phyloP scores from a whole-genome alignment of 1,140 invertebrate species.

The Pseudobourletiella spinata region DNA sequence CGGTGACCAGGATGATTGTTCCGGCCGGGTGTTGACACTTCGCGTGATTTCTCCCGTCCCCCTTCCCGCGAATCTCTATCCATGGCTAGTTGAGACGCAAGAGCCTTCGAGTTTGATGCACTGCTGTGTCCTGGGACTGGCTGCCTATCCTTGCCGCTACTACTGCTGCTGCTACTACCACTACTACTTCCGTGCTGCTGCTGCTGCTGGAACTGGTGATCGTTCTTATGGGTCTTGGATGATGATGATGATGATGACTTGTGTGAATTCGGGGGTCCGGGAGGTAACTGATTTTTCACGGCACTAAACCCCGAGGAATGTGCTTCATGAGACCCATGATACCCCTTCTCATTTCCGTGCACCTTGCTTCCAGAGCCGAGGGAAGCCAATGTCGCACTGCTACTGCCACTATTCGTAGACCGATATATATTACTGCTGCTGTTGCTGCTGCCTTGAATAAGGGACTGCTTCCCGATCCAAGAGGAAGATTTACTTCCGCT shows the following conservation, averaged over 20 bases:
- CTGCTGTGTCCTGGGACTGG: constrained; percentile 6
- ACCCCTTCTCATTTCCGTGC: no score
- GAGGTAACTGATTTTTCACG: background rate
- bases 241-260: background rate
- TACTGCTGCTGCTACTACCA: background rate
- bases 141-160: background rate
- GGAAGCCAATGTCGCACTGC: background rate
- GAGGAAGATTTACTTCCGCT: background rate
- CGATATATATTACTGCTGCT: background rate
- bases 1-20: constrained; percentile 5
- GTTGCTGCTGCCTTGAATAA: no score
- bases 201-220: background rate
- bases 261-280: background rate
- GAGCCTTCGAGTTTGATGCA: no score
- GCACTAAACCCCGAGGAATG: no score
- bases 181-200: constrained; percentile 36
- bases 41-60: constrained; percentile 11
- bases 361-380: background rate
- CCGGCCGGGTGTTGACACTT: background rate
- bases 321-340: no score
- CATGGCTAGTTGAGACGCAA: no score
- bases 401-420: no score
- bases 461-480: background rate
- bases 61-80: background rate
- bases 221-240: background rate